Conservation (phyloP, 1,140 invertebrate species). For the Neocloeon triangulifer region DNA sequence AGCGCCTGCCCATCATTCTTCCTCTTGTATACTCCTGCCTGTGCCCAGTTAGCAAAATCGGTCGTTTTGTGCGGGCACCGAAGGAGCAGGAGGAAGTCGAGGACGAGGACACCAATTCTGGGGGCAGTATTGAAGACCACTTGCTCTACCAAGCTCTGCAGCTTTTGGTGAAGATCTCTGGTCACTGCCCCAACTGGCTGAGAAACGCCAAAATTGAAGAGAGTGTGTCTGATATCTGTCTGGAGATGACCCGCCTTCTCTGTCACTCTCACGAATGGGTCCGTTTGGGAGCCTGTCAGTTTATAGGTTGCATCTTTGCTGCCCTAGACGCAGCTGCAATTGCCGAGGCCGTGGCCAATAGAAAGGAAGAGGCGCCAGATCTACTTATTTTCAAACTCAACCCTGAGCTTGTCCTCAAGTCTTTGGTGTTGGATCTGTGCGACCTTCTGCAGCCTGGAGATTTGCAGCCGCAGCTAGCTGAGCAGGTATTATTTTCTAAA, state of each 20-base stretch:
- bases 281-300: conserved; percentile 43
- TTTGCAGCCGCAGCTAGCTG: conserved; percentile 29
- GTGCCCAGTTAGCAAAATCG: too few species aligned
- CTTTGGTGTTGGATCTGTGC: conserved; percentile 43
- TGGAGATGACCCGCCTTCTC: conserved; percentile 22
- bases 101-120: too few species aligned
- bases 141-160: conserved; percentile 42
- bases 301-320: conserved; percentile 45
- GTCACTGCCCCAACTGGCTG: conserved; percentile 25
- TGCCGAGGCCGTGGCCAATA: conserved; percentile 13
- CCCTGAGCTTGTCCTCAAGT: conserved; percentile 31
- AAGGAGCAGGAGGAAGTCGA: too few species aligned
- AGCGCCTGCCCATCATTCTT: conserved; percentile 27
- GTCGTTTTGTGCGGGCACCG: too few species aligned
- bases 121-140: conserved; percentile 32
- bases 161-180: conserved; percentile 33
- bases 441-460: conserved; percentile 41
- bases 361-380: conserved; percentile 4
- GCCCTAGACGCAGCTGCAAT: conserved; percentile 34
- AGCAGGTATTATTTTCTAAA: too few species aligned
- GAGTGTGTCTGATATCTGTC: conserved; percentile 16
- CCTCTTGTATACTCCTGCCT: too few species aligned
- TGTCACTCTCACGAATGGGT: conserved; percentile 47
- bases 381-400: too few species aligned
- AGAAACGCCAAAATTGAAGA: conserved; percentile 20